These are phyloP conservation scores for Motacilla alba DNA, from an alignment of 2,113 vertebrate species.

Conservation along the genomic window DNA sequence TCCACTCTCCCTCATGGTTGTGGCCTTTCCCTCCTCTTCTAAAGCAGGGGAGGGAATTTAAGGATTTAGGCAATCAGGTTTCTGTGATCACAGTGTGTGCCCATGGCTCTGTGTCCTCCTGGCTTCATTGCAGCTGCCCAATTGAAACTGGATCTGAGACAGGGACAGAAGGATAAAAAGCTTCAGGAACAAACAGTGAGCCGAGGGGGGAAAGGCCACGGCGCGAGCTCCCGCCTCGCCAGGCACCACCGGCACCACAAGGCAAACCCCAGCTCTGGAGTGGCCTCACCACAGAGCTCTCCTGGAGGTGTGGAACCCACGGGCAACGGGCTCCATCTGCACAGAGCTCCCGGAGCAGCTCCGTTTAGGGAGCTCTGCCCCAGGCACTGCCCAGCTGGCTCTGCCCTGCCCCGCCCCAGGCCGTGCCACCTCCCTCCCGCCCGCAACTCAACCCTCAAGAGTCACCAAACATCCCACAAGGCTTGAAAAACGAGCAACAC, in stretches of 20 bases:
- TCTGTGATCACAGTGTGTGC: conserved; percentile 44
- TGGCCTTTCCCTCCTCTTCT: background rate
- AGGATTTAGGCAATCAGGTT: background rate
- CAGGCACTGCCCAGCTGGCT: background rate
- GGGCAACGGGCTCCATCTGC: background rate
- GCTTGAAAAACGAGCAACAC: conserved; percentile 30
- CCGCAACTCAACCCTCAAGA: conserved; percentile 25
- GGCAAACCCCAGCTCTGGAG: background rate
- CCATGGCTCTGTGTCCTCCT: background rate
- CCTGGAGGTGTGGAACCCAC: background rate
- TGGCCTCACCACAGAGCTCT: background rate
- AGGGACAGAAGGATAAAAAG: background rate
- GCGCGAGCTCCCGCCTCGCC: background rate
- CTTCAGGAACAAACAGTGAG: background rate
- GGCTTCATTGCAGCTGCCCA: background rate
- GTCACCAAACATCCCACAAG: background rate
- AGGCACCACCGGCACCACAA: background rate
- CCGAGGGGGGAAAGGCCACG: background rate
- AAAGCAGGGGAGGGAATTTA: background rate
- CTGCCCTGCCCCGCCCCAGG: background rate
- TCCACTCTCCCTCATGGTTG: background rate
- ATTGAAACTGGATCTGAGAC: background rate
- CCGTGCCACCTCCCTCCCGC: background rate
- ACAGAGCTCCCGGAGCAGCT: background rate
- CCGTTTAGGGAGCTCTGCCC: background rate